Evolutionary conservation across 2,888 invertebrate species (phyloP).

Genomic region (Chirona hameri): DNA sequence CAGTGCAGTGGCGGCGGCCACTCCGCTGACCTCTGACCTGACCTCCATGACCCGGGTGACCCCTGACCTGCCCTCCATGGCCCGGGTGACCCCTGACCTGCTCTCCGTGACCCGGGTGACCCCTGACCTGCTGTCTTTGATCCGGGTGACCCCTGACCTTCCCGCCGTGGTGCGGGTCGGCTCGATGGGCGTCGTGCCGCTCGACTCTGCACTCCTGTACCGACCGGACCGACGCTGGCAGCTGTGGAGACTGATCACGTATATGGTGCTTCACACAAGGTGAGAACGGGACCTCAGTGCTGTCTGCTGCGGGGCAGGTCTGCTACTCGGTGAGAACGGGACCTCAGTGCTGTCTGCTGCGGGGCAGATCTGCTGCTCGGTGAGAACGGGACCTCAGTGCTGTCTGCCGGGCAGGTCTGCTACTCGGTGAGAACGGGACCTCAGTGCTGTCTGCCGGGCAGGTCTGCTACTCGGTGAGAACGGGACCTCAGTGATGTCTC

Average conservation of each 20-base stretch:
- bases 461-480: too few relatives aligned
- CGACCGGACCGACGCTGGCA: slow-evolving; percentile 84
- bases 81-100: neutral
- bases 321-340: too few relatives aligned
- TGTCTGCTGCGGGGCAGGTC: too few relatives aligned
- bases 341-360: too few relatives aligned
- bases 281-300: too few relatives aligned
- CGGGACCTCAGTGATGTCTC: too few relatives aligned
- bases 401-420: too few relatives aligned
- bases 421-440: too few relatives aligned
- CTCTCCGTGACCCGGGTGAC: too few relatives aligned
- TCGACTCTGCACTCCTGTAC: slow-evolving; percentile 87
- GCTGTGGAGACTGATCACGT: slow-evolving; percentile 89
- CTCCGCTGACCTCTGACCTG: neutral
- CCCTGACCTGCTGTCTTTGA: neutral
- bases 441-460: too few relatives aligned
- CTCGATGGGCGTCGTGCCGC: slow-evolving; percentile 69
- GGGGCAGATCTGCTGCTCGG: too few relatives aligned
- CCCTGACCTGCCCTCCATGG: neutral
- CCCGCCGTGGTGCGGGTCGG: neutral
- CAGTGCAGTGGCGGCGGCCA: neutral
- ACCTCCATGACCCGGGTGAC: neutral
- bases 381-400: too few relatives aligned
- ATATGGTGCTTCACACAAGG: slow-evolving; percentile 93
- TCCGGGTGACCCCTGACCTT: neutral